Base-by-base conservation (phyloP, 2,113 vertebrate species). In the Condylura cristata region DNA sequence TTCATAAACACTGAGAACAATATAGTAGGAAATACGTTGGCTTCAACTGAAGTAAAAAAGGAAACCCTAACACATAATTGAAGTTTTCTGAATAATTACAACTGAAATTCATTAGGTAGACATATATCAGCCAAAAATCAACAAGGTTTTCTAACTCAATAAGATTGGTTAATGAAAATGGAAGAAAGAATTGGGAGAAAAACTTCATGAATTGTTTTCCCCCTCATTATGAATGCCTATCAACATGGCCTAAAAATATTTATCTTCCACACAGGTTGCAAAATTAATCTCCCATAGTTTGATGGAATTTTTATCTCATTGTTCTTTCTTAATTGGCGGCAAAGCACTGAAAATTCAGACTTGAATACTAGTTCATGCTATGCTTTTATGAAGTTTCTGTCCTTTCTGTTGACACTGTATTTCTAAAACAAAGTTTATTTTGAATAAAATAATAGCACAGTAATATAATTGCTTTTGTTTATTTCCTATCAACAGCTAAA, bases 301-400 rank as follows among this genome's bases (percentile, higher is more conserved):
- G 95, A 97, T 95, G 79, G 84, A 97, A 89, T 94, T 97, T 94
- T 96, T 96, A 94, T 95, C 91, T 95, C 71, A 51, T 89, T 80
- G 51, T 65, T 87, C 80, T 95, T 94, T 34, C 11, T 58, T 81
- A 95, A 95, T 95, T 93, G 92, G 41, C 44, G 93, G 46, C 84
- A 70, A 85, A 86, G 32, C 74, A 86, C 58, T 89, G 68, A 92
- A 82, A 94, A 92, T 70, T 20, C 22, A 91, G 65, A 93, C 32
- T 63, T 91, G 51, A 93, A 87, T 17, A 39, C 8, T 65, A 82
- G 28, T 75, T 71, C 70, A 72, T 61, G 4, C 22, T 91, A 4
- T 39, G 41, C 37, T 93, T 91, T 94, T 80, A 86, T 93, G 20
- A 89, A 84, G 18, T 72, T 95, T 95, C 76, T 80, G 44, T 74